These are phyloP conservation scores for Pempheris klunzingeri DNA, from an alignment of 2,797 vertebrate genomes.

Conservation along the genomic window DNA sequence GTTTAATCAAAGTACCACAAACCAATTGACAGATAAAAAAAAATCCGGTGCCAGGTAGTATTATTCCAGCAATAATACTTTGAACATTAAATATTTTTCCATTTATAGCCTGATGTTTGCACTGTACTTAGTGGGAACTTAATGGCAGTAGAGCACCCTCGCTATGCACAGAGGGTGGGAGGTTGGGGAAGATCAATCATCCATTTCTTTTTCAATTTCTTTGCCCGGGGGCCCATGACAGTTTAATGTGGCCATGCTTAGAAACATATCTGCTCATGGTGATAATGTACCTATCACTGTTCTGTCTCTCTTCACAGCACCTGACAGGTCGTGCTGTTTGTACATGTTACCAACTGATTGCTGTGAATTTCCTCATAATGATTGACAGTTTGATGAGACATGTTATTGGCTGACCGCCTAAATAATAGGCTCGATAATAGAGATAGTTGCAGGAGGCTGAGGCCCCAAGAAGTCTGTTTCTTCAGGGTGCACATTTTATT, in stretches of 20 bases:
- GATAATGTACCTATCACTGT: background rate
- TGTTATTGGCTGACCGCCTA: background rate
- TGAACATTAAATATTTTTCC: background rate
- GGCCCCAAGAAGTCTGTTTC: background rate
- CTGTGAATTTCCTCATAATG: constrained; percentile 7
- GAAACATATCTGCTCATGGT: constrained; percentile 7
- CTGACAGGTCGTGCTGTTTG: background rate
- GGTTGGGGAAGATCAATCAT: background rate
- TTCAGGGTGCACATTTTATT: background rate
- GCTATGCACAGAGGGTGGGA: background rate
- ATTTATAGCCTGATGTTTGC: background rate
- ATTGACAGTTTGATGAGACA: constrained; percentile 7
- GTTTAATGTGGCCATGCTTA: background rate
- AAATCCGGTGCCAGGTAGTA: background rate
- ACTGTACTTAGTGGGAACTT: background rate
- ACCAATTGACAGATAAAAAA: background rate
- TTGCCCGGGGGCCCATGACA: background rate
- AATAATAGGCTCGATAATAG: background rate
- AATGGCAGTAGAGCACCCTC: background rate
- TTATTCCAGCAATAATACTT: background rate
- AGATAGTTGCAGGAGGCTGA: background rate
- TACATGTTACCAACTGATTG: constrained; percentile 7
- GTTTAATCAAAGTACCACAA: background rate
- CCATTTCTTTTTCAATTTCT: too few relatives aligned
- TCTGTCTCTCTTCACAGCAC: background rate